Percentiles rank a stretch among this genome's conserved stretches.
Conservation (phyloP, 2,888 invertebrate genomes). For the Chrysomela aeneicollis region DNA sequence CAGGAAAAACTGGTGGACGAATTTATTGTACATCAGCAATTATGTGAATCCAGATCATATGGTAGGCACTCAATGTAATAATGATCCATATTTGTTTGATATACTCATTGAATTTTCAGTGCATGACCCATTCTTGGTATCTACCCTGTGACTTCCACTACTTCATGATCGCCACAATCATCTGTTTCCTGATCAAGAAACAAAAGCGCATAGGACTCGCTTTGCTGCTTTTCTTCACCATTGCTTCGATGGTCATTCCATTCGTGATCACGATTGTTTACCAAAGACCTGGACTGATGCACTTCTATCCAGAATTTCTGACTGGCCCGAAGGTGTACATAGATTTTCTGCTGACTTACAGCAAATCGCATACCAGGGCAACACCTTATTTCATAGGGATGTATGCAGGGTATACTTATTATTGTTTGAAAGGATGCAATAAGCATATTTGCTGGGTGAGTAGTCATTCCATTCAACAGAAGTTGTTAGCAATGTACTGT, state of each 20-base stretch:
- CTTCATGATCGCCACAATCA: conserved; percentile 66
- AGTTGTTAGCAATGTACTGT: too few species aligned
- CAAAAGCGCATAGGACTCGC: conserved; percentile 59
- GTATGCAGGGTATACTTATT: conserved; percentile 64
- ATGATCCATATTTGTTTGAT: too few species aligned
- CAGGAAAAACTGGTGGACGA: conserved; percentile 70
- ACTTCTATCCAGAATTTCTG: conserved; percentile 67
- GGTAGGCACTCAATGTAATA: too few species aligned
- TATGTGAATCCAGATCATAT: conserved; percentile 67
- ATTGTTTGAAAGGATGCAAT: conserved; percentile 53
- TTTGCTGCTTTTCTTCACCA: conserved; percentile 56
- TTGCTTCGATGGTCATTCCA: conserved; percentile 63
- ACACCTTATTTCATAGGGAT: conserved; percentile 69
- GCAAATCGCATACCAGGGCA: conserved; percentile 68
- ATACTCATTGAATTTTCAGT: conserved; percentile 65
- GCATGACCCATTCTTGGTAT: conserved; percentile 74
- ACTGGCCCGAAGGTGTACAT: conserved; percentile 63
- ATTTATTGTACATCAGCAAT: conserved; percentile 69
- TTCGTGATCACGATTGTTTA: conserved; percentile 65
- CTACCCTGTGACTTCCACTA: conserved; percentile 76
- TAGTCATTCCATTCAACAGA: too few species aligned
- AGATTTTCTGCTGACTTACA: conserved; percentile 67
- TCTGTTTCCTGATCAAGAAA: conserved; percentile 62
- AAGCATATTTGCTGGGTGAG: conserved; percentile 56
- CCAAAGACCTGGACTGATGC: conserved; percentile 64